Evolutionary conservation across 1,140 invertebrate species (phyloP).

Genomic region (Tetragnatha versicolor): DNA sequence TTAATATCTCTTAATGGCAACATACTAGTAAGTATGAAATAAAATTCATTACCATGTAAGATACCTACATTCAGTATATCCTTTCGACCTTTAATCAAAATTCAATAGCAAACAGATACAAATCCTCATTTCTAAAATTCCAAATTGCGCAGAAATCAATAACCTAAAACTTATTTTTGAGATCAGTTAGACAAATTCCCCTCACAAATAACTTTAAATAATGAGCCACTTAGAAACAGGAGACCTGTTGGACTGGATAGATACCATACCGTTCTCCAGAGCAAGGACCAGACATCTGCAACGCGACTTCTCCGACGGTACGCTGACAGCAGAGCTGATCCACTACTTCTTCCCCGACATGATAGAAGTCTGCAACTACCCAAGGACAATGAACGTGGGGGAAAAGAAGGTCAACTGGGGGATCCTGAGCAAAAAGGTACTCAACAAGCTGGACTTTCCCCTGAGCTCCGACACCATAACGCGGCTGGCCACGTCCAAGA

Average conservation of each 20-base stretch:
- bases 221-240: background rate
- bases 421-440: slow-evolving; percentile 18
- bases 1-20: no score
- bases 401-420: slow-evolving; percentile 31
- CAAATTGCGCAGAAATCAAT: no score
- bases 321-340: slow-evolving; percentile 22
- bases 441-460: slow-evolving; percentile 18
- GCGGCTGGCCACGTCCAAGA: background rate
- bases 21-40: no score
- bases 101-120: no score
- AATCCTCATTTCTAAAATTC: no score
- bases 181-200: no score
- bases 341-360: slow-evolving; percentile 12
- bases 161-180: no score
- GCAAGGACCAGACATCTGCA: slow-evolving; percentile 23
- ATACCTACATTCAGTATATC: no score
- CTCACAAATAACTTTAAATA: no score
- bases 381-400: background rate
- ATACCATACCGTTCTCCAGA: slow-evolving; percentile 26
- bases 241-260: slow-evolving; percentile 37
- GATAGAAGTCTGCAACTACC: slow-evolving; percentile 35
- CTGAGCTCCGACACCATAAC: background rate
- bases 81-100: no score
- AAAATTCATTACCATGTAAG: no score
- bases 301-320: slow-evolving; percentile 28